These are phyloP conservation scores for Corythoichthys haematopterus DNA, from an alignment of 2,113 vertebrate species.

Conservation along the genomic window DNA sequence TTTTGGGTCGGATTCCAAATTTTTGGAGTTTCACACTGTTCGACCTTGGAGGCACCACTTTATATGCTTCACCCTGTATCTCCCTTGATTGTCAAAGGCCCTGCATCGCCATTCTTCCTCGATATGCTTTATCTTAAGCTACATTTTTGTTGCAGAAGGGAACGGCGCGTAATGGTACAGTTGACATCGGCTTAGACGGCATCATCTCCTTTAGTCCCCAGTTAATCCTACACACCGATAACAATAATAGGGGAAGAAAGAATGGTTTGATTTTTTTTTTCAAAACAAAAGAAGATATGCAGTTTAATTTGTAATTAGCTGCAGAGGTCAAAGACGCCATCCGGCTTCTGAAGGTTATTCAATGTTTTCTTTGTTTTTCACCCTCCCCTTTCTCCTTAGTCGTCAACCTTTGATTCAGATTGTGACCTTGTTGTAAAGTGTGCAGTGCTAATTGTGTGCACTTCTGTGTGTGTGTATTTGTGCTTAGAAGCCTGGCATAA, in stretches of 20 bases:
- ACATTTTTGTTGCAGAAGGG: constrained; percentile 50
- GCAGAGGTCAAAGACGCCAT: constrained; percentile 57
- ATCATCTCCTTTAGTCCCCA: constrained; percentile 65
- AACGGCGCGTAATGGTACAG: constrained; percentile 67
- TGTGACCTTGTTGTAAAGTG: constrained; percentile 52
- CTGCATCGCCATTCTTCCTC: constrained; percentile 47
- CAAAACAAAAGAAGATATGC: constrained; percentile 52
- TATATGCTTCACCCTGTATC: constrained; percentile 39
- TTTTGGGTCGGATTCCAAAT: background rate
- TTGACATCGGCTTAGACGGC: constrained; percentile 69
- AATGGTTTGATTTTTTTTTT: constrained; percentile 34
- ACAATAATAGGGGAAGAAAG: constrained; percentile 60
- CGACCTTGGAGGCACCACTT: background rate
- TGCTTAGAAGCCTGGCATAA: constrained; percentile 24
- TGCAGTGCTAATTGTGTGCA: constrained; percentile 40
- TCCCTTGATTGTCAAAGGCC: constrained; percentile 50
- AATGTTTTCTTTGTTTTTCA: constrained; percentile 17
- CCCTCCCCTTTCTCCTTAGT: constrained; percentile 8
- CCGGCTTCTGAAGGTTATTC: constrained; percentile 55
- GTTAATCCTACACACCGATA: constrained; percentile 66
- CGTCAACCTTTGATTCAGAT: constrained; percentile 47
- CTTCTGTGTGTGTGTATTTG: constrained; percentile 11
- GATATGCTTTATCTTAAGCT: constrained; percentile 58
- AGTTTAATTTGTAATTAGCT: constrained; percentile 68
- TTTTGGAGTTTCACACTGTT: background rate